These are phyloP conservation scores for Platalea minor DNA, from an alignment of 2,797 vertebrate species.

Conservation along the genomic window DNA sequence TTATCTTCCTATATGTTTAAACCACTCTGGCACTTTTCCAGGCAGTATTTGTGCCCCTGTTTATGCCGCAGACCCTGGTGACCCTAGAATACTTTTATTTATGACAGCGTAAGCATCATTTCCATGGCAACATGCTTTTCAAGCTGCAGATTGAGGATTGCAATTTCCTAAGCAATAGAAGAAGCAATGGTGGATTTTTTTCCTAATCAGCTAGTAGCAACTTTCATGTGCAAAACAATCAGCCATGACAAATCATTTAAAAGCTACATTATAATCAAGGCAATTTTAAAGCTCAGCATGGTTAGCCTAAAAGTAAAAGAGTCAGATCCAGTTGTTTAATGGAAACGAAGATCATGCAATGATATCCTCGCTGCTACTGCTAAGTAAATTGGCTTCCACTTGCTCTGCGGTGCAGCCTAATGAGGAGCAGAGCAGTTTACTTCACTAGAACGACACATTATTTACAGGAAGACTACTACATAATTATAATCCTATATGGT, in stretches of 20 bases:
- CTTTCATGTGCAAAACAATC: constrained; percentile 29
- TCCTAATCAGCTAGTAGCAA: background rate
- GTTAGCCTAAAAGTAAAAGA: constrained; percentile 24
- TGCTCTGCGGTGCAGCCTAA: background rate
- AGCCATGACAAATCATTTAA: constrained; percentile 14
- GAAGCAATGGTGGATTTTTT: constrained; percentile 37
- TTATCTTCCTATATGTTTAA: constrained; percentile 40
- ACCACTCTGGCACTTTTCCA: constrained; percentile 59
- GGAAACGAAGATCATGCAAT: background rate
- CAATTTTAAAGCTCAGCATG: constrained; percentile 38
- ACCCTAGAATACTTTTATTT: constrained; percentile 81
- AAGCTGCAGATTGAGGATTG: constrained; percentile 70
- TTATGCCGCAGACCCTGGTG: constrained; percentile 72
- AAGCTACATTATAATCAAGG: background rate
- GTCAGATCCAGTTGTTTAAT: constrained; percentile 27
- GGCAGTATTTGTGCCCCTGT: constrained; percentile 70
- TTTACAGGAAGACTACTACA: background rate
- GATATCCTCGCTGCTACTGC: background rate
- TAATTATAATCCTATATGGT: background rate
- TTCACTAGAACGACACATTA: background rate
- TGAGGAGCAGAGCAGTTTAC: background rate
- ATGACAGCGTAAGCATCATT: constrained; percentile 75
- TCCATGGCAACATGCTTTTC: constrained; percentile 80
- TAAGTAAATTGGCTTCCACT: background rate
- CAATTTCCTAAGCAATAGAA: constrained; percentile 70